A percentile compares a stretch with the other conserved stretches of the same genome.
Evolutionary conservation across 2,888 invertebrate genomes (phyloP).

Genomic region (Hyposoter dolosus): DNA sequence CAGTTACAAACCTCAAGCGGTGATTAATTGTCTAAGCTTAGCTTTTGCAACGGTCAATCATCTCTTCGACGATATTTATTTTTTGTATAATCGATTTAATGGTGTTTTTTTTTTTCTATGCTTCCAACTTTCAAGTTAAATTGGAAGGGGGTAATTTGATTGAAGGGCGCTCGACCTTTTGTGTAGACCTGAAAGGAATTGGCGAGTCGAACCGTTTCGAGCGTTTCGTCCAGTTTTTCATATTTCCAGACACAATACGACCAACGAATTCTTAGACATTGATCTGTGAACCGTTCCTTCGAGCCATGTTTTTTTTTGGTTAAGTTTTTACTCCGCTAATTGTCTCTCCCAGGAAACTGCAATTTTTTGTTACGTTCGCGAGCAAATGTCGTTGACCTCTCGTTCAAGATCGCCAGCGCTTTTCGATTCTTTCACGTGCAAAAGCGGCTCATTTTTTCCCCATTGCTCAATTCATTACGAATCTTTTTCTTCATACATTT

Average conservation of each 20-base stretch:
- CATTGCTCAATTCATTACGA: slow-evolving; percentile 54
- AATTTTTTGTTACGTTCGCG: neutral
- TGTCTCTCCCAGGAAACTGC: neutral
- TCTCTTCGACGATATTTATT: slow-evolving; percentile 16
- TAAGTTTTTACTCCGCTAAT: neutral
- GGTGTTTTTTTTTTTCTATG: neutral
- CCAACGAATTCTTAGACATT: neutral
- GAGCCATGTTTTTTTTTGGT: neutral
- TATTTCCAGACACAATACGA: slow-evolving; percentile 7
- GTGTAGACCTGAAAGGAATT: neutral
- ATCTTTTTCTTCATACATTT: slow-evolving; percentile 45
- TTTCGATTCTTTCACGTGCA: slow-evolving; percentile 62
- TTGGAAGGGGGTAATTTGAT: slow-evolving; percentile 5
- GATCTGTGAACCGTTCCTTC: slow-evolving; percentile 15
- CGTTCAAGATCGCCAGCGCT: slow-evolving; percentile 25
- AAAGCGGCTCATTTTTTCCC: slow-evolving; percentile 67
- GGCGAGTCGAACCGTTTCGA: neutral
- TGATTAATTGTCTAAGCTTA: slow-evolving; percentile 78
- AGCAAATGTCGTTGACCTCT: slow-evolving; percentile 5
- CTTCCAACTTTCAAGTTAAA: slow-evolving; percentile 7
- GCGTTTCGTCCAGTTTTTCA: neutral
- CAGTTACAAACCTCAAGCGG: slow-evolving; percentile 82
- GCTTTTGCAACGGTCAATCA: slow-evolving; percentile 57
- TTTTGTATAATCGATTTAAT: neutral
- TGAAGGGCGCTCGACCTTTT: slow-evolving; percentile 12